Evolutionary conservation across 1,140 invertebrate genomes (phyloP).

Genomic region (Phortica variegata): DNA sequence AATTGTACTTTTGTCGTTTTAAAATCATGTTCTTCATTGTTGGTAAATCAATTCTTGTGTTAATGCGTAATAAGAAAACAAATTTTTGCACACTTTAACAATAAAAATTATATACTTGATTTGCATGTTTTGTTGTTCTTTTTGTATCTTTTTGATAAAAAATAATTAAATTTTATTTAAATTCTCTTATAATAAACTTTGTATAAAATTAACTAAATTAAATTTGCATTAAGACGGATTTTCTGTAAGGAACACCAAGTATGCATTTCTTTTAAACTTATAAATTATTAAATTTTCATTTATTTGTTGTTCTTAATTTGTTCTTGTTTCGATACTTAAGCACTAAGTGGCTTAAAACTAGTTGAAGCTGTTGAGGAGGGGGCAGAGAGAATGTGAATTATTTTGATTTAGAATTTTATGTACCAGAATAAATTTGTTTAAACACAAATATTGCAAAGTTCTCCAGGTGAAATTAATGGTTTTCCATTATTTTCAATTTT

Average conservation of each 20-base stretch:
- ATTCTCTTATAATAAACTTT: slow-evolving; percentile 4
- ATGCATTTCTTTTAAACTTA: slow-evolving; percentile 34
- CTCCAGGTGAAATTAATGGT: no score
- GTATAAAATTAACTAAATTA: slow-evolving; percentile 44
- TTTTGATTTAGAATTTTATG: no score
- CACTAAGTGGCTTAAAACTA: slow-evolving; percentile 3
- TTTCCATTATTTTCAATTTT: no score
- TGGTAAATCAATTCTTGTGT: slow-evolving; percentile 5
- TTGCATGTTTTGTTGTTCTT: no score
- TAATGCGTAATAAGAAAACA: slow-evolving; percentile 19
- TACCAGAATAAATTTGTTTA: no score
- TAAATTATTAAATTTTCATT: no score
- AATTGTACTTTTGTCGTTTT: neutral
- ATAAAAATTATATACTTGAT: no score
- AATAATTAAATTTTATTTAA: slow-evolving; percentile 1
- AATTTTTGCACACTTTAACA: slow-evolving; percentile 11
- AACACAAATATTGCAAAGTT: no score
- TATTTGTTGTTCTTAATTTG: no score
- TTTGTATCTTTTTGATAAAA: no score
- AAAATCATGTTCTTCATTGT: slow-evolving; percentile 5
- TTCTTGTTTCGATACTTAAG: no score
- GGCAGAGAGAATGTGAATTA: no score
- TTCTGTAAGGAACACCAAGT: slow-evolving; percentile 46
- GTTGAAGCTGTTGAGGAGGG: slow-evolving; percentile 17
- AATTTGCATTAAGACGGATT: slow-evolving; percentile 37